Evolutionary conservation across 2,113 vertebrate species (phyloP).

Genomic region (Manacus vitellinus): DNA sequence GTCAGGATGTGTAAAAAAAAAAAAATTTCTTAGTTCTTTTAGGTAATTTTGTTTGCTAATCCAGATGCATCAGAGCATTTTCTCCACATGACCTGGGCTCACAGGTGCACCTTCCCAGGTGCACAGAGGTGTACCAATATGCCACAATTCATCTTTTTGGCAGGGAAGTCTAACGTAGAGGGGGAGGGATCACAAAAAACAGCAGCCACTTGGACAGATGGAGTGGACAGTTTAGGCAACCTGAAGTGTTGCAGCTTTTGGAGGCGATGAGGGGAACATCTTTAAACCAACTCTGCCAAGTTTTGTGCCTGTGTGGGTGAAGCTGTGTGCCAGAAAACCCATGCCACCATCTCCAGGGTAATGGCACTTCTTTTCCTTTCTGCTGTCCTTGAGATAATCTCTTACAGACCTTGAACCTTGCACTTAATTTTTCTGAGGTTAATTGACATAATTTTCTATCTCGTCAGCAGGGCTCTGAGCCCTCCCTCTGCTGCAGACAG

Average conservation of each 20-base stretch:
- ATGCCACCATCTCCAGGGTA: background rate
- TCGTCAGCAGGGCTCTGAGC: background rate
- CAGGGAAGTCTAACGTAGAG: background rate
- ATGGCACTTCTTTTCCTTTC: background rate
- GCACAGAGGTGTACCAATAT: background rate
- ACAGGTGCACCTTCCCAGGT: background rate
- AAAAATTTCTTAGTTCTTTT: background rate
- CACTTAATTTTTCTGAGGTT: background rate
- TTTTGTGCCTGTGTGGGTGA: background rate
- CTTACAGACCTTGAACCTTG: background rate
- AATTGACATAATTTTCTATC: background rate
- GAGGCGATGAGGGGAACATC: background rate
- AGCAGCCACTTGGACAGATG: accelerated
- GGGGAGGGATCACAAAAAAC: background rate
- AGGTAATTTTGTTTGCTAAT: background rate
- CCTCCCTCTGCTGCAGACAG: background rate
- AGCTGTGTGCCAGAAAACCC: background rate
- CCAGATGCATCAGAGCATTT: background rate
- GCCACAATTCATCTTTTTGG: background rate
- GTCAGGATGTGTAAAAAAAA: background rate
- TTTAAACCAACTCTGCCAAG: background rate
- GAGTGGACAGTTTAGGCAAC: background rate
- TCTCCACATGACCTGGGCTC: background rate
- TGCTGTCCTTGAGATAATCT: background rate
- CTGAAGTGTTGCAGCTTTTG: background rate